These are phyloP conservation scores for Macquaria ambigua DNA, from an alignment of 2,113 vertebrate genomes.

Conservation along the genomic window DNA sequence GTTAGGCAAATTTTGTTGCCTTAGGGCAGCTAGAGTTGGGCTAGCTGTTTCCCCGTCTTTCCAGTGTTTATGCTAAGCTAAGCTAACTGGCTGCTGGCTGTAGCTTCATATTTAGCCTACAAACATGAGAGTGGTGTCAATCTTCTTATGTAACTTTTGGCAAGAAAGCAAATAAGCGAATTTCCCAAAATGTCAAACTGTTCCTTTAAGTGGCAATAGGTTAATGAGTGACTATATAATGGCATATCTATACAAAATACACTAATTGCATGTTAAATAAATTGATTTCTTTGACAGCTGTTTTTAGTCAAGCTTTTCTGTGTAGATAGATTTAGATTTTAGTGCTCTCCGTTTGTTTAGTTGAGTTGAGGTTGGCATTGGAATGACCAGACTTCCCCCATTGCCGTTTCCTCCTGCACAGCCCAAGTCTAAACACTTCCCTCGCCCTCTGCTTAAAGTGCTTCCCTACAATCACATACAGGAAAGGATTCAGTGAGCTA, in stretches of 20 bases:
- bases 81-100: background rate
- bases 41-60: background rate
- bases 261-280: too few species aligned
- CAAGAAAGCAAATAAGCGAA: background rate
- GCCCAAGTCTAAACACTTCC: conserved; percentile 77
- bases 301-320: background rate
- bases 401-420: conserved; percentile 51
- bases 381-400: conserved; percentile 28
- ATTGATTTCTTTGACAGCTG: background rate
- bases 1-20: background rate
- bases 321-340: conserved; percentile 18
- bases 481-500: conserved; percentile 91
- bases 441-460: conserved; percentile 88
- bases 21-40: background rate
- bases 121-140: background rate
- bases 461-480: conserved; percentile 92
- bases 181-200: background rate
- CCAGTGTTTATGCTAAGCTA: background rate
- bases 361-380: conserved; percentile 48
- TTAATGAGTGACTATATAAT: background rate
- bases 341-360: conserved; percentile 60
- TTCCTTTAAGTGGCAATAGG: background rate
- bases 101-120: background rate
- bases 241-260: background rate
- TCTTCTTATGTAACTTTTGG: background rate